Evolutionary conservation across 2,888 invertebrate species (phyloP), one percentile per base, ranked within the genome.

Genomic region (Drosophila pegasa): DNA sequence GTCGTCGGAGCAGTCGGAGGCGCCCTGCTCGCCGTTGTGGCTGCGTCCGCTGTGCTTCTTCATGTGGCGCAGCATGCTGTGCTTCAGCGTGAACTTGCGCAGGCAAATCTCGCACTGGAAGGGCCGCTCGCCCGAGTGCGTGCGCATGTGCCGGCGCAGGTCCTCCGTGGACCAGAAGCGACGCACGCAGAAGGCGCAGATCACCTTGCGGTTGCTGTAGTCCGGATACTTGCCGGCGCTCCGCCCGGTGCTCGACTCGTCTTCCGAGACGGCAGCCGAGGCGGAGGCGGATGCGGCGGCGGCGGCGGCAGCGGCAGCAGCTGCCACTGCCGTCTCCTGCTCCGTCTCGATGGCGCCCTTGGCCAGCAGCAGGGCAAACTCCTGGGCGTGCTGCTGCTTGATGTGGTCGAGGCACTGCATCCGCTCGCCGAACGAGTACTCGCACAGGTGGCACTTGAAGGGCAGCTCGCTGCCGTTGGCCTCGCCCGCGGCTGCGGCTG

Each of bases 151-250:
- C 0, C 98, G 95, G 0, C 98, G 94, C 6, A 98, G 93, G 91
- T 98, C 98, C 91, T 98, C 98, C 0, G 98, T 97, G 0, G 98
- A 98, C 98, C 98, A 98, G 93, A 98, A 98, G 48, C 98, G 95
- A 69, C 98, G 96, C 90, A 98, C 94, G 91, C 98, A 98, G 90
- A 98, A 97, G 0, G 98, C 97, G 91, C 98, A 97, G 61, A 97
- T 96, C 7, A 96, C 97, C 94, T 97, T 97, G 87, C 97, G 94
- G 87, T 97, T 97, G 64, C 96, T 96, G 88, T 97, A 97, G 90
- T 97, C 97, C 0, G 97, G 97, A 91, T 97, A 96, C 83, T 96
- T 96, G 45, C 96, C 52, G 3, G 27, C 2, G 95, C 27, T 20
- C 5, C 33, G 33, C 3, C 50, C 50, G 1, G 47, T 14, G 10